Base-by-base conservation (phyloP, 2,797 vertebrate genomes). In the Megalops cyprinoides region DNA sequence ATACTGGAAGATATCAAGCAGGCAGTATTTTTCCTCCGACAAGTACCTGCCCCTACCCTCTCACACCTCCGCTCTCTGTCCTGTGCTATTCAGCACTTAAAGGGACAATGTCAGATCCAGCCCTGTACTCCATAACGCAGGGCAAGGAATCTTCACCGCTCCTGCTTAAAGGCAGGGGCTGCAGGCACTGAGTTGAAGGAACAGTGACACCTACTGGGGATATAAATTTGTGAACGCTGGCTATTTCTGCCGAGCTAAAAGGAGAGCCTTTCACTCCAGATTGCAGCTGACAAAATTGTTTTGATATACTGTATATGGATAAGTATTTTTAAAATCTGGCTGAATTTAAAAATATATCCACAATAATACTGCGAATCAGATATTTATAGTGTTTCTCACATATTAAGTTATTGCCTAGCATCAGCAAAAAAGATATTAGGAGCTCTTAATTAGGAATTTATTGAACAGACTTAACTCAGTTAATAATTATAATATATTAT, bases 171-270 rank as follows among this genome's bases (percentile, higher is more conserved):
- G 23, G 6, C 14, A 20, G 0, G 65, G 37, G 65, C n/a, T n/a
- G n/a, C n/a, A n/a, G 0, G 53, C 18, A 25, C 39, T 73, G 10
- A 2, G 4, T 48, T 39, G 42, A 8, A 75, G 65, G 31, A 75
- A 76, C 79, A 75, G 79, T n/a, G 73, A 65, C 71, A 75, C 79
- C 73, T 80, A 28, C 79, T 80, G 79, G 73, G 37, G 42, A 10
- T 34, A 62, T 12, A 23, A 4, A n/a, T 23, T 18, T 60, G 15
- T 48, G 79, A 44, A 51, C 6, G 31, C 18, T 10, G 37, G 65
- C 42, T 23, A 39, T 79, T 79, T 42, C 62, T 55, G 14, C 12
- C 23, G 9, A 31, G 37, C 5, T 37, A 34, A 69, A 14, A 79
- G 23, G 23, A 37, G 42, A 9, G n/a, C 39, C 37, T 1, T 6